A percentile compares a stretch with the other conserved stretches of the same genome.
These are phyloP conservation scores for Phrynocephalus guinanensis DNA, from an alignment of 2,797 vertebrate species.

Conservation along the genomic window DNA sequence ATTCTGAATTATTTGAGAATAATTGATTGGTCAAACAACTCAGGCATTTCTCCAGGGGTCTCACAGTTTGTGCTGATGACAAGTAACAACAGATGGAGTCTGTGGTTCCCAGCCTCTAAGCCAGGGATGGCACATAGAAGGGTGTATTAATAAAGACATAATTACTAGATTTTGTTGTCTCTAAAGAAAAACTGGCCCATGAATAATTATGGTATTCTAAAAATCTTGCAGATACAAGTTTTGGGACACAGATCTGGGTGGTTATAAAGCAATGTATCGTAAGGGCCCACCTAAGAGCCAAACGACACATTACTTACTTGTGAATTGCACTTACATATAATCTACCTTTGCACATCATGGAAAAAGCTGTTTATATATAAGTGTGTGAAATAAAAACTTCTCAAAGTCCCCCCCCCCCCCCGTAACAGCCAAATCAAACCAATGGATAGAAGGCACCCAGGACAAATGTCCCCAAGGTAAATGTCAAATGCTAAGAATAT, in stretches of 20 bases:
- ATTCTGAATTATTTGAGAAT: background rate
- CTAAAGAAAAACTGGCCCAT: background rate
- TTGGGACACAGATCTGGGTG: background rate
- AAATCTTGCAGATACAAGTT: background rate
- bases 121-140: background rate
- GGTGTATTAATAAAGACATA: background rate
- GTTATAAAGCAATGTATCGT: background rate
- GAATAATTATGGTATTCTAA: background rate
- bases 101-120: background rate
- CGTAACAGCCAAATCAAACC: background rate
- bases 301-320: too few species aligned
- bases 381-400: background rate
- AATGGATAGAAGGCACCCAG: too few species aligned
- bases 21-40: background rate
- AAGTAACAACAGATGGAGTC: background rate
- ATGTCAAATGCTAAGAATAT: too few species aligned
- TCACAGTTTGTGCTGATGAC: too few species aligned
- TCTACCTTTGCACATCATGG: too few species aligned
- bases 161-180: background rate
- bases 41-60: too few species aligned
- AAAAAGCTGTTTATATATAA: background rate
- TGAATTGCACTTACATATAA: too few species aligned
- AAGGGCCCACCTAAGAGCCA: too few species aligned
- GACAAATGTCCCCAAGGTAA: too few species aligned
- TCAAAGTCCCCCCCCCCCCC: background rate